Evolutionary conservation across 2,888 invertebrate species (phyloP), one percentile per base, ranked within the genome.

Genomic region (Deilephila porcellus): DNA sequence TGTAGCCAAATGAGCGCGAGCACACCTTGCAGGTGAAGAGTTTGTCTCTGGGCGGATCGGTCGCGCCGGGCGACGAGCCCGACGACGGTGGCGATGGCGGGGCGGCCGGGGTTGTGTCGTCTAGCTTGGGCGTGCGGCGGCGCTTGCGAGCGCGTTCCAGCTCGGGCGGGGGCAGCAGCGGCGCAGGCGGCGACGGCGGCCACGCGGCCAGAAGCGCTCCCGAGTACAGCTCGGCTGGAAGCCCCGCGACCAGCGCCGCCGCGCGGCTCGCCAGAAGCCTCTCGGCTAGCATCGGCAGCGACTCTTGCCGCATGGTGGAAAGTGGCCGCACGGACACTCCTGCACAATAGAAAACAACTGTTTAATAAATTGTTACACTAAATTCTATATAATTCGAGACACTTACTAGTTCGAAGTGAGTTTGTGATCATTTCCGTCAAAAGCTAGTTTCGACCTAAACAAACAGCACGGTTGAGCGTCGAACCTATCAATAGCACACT

Each of bases 1-100:
- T 98, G 95, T 98, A 98, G 70, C 98, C 98, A 86, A 98, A 98
- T 17, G 97, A 97, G 79, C 98, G 96, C 76, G 97, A 97, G 93
- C 98, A 98, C 70, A 98, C 95, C 83, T 97, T 97, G 91, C 98
- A 99, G 34, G 97, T 98, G 92, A 98, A 98, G 74, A 97, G 97
- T 88, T 98, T 98, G 85, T 98, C 98, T 17, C 97, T 93, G 0
- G 96, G 94, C 0, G 95, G 93, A 72, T 95, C 95, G 19, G 94
- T 82, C 34, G 95, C 93, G 7, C 94, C 93, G 14, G 95, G 94
- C 0, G 94, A 94, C 6, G 94, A 94, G 89, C 84, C 96, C 84
- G 85, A 96, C 88, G 91, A 94, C 81, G 85, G 94, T 63, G 86
- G 95, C 71, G 88, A 95, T 73, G 88, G 92, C 0, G 86, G 91